Evolutionary conservation across 1,140 invertebrate genomes (phyloP).

Genomic region (Sinonovacula constricta): DNA sequence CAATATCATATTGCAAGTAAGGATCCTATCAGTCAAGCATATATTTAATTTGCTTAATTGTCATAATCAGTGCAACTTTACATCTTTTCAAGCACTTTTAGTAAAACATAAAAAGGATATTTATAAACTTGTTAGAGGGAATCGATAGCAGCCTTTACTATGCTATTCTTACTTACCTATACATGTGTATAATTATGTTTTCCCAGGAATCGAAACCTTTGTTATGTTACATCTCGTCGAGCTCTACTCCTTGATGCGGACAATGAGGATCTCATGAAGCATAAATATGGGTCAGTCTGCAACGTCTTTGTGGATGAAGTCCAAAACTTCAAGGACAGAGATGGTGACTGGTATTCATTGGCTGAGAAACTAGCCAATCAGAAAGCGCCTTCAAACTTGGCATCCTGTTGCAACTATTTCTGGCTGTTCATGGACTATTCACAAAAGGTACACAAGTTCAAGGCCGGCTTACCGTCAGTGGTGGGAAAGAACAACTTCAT

Average conservation of each 20-base stretch:
- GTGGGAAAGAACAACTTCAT: slow-evolving; percentile 74
- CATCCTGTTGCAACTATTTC: slow-evolving; percentile 59
- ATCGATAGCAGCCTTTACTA: no score
- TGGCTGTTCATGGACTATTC: slow-evolving; percentile 74
- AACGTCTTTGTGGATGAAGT: slow-evolving; percentile 70
- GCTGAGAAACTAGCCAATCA: slow-evolving; percentile 54
- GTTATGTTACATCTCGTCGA: slow-evolving; percentile 59
- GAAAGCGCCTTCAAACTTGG: slow-evolving; percentile 17
- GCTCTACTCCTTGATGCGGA: slow-evolving; percentile 56
- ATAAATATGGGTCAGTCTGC: slow-evolving; percentile 51
- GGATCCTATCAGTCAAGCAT: no score
- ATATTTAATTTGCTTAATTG: no score
- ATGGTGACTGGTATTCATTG: slow-evolving; percentile 70
- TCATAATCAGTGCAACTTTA: no score
- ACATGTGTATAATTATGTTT: no score
- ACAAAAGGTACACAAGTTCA: slow-evolving; percentile 73
- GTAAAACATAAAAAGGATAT: no score
- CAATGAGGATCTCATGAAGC: not conserved
- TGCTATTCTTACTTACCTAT: no score
- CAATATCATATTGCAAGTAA: no score
- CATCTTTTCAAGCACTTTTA: no score
- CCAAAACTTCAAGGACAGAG: slow-evolving; percentile 73
- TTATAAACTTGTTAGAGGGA: no score
- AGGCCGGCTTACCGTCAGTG: slow-evolving; percentile 67
- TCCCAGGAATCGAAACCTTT: slow-evolving; percentile 67